A percentile compares a stretch with the other conserved stretches of the same genome.
Conservation (phyloP, 2,888 invertebrate genomes). For the Euproctis similis region DNA sequence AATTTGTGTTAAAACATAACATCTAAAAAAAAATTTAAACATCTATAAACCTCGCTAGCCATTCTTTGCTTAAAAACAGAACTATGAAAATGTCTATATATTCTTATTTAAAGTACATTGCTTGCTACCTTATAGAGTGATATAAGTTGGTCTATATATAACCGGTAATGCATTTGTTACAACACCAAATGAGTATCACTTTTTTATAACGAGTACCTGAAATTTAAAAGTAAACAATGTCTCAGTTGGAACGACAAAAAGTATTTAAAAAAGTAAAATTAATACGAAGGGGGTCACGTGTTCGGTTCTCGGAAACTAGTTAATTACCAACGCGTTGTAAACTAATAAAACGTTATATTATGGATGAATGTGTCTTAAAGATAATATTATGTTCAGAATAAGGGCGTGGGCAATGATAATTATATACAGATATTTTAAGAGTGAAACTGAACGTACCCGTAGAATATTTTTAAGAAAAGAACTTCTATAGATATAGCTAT, state of each 20-base stretch:
- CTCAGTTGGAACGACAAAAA: slow-evolving; percentile 48
- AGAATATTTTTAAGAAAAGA: no score
- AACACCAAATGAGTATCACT: not conserved
- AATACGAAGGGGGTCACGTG: slow-evolving; percentile 41
- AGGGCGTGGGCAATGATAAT: not conserved
- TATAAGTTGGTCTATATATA: not conserved
- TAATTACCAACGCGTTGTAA: slow-evolving; percentile 62
- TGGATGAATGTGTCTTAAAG: slow-evolving; percentile 13
- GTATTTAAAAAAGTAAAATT: slow-evolving; percentile 39
- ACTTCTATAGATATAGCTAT: no score
- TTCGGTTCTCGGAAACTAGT: slow-evolving; percentile 59
- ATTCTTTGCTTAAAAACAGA: not conserved
- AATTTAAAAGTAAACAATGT: slow-evolving; percentile 34
- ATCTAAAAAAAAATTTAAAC: slow-evolving; percentile 38
- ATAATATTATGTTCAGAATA: not conserved
- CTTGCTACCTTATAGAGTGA: not conserved
- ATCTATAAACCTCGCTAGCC: slow-evolving; percentile 34
- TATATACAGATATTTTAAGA: no score
- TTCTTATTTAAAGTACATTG: not conserved
- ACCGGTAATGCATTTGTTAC: slow-evolving; percentile 1
- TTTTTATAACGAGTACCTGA: slow-evolving; percentile 13
- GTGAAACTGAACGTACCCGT: no score
- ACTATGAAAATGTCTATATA: no score
- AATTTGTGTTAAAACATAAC: slow-evolving; percentile 19
- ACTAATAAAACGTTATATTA: slow-evolving; percentile 55